Evolutionary conservation across 2,888 invertebrate species (phyloP).

Genomic region (Dynastes hyllus): DNA sequence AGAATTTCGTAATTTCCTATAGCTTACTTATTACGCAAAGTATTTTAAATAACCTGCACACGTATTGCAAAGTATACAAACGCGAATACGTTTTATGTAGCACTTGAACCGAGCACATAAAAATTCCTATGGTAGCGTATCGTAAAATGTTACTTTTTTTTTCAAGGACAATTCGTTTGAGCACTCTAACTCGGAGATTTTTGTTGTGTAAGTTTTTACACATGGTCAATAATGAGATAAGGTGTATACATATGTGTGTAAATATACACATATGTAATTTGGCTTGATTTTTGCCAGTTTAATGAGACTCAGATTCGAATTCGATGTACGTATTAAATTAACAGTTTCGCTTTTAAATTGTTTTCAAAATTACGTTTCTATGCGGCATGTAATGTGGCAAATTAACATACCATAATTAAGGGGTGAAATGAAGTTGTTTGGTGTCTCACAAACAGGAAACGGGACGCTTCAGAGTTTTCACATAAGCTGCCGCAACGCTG

Average conservation of each 20-base stretch:
- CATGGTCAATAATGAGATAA: background rate
- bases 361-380: background rate
- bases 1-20: background rate
- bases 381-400: conserved; percentile 4
- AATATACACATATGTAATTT: background rate
- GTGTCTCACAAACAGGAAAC: background rate
- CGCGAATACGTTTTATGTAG: background rate
- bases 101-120: background rate
- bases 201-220: background rate
- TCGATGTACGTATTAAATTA: background rate
- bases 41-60: background rate
- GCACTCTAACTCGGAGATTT: background rate
- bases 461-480: conserved; percentile 6
- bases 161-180: background rate
- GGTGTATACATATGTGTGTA: background rate
- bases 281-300: background rate
- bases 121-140: background rate
- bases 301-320: background rate
- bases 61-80: background rate
- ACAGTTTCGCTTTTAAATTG: background rate
- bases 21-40: background rate
- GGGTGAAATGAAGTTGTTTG: background rate
- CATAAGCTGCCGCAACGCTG: background rate
- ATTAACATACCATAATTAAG: conserved; percentile 44
- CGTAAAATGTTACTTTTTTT: background rate